Percentiles rank a stretch among this genome's conserved stretches.
These are phyloP conservation scores for Scolopax mira DNA, from an alignment of 2,113 vertebrate genomes.

Conservation along the genomic window DNA sequence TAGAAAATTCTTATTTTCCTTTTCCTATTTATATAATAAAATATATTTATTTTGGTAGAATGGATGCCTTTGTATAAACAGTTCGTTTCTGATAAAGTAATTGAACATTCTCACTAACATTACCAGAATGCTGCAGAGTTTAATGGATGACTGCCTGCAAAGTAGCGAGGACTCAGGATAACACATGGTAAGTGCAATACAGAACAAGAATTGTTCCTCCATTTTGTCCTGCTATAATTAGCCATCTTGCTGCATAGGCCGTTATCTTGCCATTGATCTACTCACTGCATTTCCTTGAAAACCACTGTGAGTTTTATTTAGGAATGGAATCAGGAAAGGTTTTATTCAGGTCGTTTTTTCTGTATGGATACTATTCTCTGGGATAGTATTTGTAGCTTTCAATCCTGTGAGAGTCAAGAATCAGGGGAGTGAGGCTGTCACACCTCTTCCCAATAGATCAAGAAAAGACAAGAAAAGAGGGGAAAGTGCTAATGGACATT, in stretches of 20 bases:
- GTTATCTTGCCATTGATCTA: neutral
- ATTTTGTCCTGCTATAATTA: constrained; percentile 28
- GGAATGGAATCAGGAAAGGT: neutral
- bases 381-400: neutral
- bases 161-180: neutral
- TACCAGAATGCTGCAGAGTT: neutral
- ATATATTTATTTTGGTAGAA: constrained; percentile 17
- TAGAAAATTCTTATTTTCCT: constrained; percentile 34
- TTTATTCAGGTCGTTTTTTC: neutral
- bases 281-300: neutral
- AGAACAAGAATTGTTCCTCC: constrained; percentile 5
- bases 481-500: neutral
- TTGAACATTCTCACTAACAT: neutral
- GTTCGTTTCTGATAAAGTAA: neutral
- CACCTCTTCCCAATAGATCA: neutral
- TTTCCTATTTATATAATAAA: constrained; percentile 3
- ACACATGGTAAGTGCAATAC: neutral
- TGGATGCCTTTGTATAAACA: neutral
- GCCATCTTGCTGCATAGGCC: rapidly evolving
- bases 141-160: neutral
- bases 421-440: neutral
- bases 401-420: neutral
- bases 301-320: neutral
- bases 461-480: neutral
- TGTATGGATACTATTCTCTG: neutral